These are phyloP conservation scores for Hydrophis major DNA, from an alignment of 2,797 vertebrate species.

Conservation along the genomic window DNA sequence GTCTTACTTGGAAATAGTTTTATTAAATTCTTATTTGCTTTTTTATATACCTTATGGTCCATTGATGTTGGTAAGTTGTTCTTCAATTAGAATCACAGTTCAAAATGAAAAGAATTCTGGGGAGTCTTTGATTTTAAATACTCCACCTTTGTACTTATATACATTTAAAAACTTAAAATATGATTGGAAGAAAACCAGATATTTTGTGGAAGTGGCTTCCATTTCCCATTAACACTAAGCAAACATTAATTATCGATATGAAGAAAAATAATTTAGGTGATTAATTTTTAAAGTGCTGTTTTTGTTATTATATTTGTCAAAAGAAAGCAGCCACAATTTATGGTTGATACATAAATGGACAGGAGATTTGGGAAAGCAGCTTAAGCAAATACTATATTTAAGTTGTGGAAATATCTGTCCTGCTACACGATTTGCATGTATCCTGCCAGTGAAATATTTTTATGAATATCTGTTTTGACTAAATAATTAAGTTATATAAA, in stretches of 20 bases:
- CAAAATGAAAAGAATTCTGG: background rate
- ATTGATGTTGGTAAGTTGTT: background rate
- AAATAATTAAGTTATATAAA: slow-evolving; percentile 55
- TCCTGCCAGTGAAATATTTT: slow-evolving; percentile 49
- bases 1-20: background rate
- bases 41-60: background rate
- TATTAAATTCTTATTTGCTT: background rate
- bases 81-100: background rate
- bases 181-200: background rate
- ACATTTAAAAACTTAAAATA: background rate
- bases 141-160: background rate
- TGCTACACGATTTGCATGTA: slow-evolving; percentile 35
- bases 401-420: background rate
- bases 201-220: background rate
- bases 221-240: background rate
- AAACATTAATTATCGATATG: background rate
- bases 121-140: background rate
- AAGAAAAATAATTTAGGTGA: background rate
- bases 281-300: background rate
- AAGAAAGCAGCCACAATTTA: background rate
- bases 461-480: slow-evolving; percentile 55
- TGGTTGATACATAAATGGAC: background rate
- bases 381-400: background rate
- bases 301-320: background rate
- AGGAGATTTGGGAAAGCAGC: slow-evolving; percentile 26